Evolutionary conservation across 1,140 invertebrate species (phyloP).

Genomic region (Atta colombica): DNA sequence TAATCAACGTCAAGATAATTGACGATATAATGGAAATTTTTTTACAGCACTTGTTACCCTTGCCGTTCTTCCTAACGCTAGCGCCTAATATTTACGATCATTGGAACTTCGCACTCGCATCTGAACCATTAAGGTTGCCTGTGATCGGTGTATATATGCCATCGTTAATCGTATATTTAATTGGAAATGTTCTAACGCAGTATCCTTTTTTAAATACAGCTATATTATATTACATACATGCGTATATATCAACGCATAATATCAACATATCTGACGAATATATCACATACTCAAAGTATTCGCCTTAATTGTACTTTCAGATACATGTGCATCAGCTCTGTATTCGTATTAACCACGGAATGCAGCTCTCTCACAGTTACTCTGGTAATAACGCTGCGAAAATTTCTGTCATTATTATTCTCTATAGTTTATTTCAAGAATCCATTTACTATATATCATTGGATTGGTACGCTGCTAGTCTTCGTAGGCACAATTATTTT

Average conservation of each 20-base stretch:
- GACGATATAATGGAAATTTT: constrained; percentile 68
- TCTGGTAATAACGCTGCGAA: constrained; percentile 97
- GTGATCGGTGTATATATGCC: constrained; percentile 89
- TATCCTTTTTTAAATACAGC: constrained; percentile 87
- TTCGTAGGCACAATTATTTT: constrained; percentile 98
- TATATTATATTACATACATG: not conserved
- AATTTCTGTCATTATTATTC: constrained; percentile 97
- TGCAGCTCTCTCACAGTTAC: constrained; percentile 98
- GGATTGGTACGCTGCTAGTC: constrained; percentile 96
- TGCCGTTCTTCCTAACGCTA: constrained; percentile 94
- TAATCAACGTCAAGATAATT: not conserved
- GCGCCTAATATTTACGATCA: constrained; percentile 92
- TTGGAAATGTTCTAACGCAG: constrained; percentile 96
- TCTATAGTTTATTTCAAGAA: constrained; percentile 99
- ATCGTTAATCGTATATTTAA: constrained; percentile 92
- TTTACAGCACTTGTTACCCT: constrained; percentile 93
- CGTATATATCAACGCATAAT: not conserved
- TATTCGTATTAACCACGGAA: constrained; percentile 97
- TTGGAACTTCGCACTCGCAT: constrained; percentile 88
- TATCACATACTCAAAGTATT: constrained; percentile 9
- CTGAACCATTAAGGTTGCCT: constrained; percentile 86
- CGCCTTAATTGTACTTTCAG: constrained; percentile 84
- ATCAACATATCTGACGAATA: not conserved
- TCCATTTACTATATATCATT: constrained; percentile 96
- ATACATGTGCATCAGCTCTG: constrained; percentile 96